A percentile compares a stretch with the other conserved stretches of the same genome.
Evolutionary conservation across 2,888 invertebrate species (phyloP).

Genomic region (Agrotis exclamationis): DNA sequence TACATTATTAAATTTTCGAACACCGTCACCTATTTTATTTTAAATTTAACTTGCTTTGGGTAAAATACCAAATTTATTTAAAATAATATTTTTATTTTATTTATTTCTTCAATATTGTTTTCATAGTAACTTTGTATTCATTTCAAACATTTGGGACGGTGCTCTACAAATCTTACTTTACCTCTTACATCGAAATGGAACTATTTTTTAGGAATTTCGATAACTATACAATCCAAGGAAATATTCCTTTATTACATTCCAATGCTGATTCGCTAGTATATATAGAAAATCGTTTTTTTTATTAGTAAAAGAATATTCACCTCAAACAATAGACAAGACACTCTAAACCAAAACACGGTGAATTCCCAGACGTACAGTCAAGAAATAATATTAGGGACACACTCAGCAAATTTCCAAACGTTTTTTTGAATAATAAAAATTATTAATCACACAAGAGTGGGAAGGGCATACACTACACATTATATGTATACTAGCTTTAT

Average conservation of each 20-base stretch:
- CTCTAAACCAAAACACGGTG: neutral
- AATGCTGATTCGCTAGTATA: slow-evolving; percentile 16
- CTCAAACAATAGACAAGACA: slow-evolving; percentile 10
- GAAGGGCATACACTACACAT: no score
- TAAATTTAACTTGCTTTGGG: neutral
- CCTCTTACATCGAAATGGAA: slow-evolving; percentile 45
- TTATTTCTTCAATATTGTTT: neutral
- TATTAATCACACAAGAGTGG: no score
- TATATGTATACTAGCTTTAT: no score
- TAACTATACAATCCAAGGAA: slow-evolving; percentile 25
- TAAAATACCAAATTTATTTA: neutral
- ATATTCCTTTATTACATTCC: slow-evolving; percentile 26
- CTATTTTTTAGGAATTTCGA: slow-evolving; percentile 22
- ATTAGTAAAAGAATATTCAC: slow-evolving; percentile 1
- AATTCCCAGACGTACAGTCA: no score
- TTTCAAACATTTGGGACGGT: slow-evolving; percentile 20
- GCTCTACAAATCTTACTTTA: slow-evolving; percentile 29
- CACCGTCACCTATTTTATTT: slow-evolving; percentile 34
- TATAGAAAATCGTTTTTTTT: slow-evolving; percentile 6
- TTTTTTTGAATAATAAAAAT: no score
- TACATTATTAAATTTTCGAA: slow-evolving; percentile 29
- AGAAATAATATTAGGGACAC: no score
- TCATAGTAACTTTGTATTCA: neutral
- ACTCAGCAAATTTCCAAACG: no score
- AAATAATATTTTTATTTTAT: neutral